Base-by-base conservation (phyloP, 2,888 invertebrate genomes). In the Baccha elongata region DNA sequence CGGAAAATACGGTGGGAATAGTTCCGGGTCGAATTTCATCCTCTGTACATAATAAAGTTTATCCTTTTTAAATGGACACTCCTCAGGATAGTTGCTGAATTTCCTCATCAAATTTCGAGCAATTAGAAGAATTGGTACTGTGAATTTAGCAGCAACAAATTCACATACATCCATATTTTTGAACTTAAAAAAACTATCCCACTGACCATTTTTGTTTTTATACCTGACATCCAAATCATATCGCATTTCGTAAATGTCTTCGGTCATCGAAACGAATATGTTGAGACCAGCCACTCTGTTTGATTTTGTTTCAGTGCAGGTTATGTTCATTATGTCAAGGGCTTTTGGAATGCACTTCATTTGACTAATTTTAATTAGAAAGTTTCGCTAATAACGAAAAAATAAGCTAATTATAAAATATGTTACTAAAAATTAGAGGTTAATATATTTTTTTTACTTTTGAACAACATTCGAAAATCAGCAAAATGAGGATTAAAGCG, bases 1-100 rank as follows among this genome's bases (percentile, higher is more conserved):
- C 32, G 76, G 76, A 6, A 78, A 44, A 29, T 78, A 78, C 6
- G 76, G 64, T 17, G 76, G 76, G 26, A 78, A 78, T 7, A n/a
- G 48, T 35, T 78, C 71, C 1, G 76, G 71, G 53, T 78, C 65
- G 1, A 78, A 17, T 65, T 65, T 64, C 71, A 78, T 78, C 8
- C 71, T 48, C 29, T 78, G 48, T 2, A 78, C 48, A 13, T 58
- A 78, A 6, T 78, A 78, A 3, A 37, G 32, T 0, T 32, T 58
- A 8, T 78, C 10, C 19, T 71, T 71, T 23, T 50, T 71, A 5
- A 78, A 52, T 10, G 76, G 76, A 19, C 76, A 78, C 1, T 78
- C 19, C 8, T 78, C 76, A 6, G 76, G 76, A 40, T 71, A 65
- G 19, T 78, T 78, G 29, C 76, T 78, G 15, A 58, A 78, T 44